Evolutionary conservation across 2,888 invertebrate genomes (phyloP).

Genomic region (Dasysyrphus tricinctus): DNA sequence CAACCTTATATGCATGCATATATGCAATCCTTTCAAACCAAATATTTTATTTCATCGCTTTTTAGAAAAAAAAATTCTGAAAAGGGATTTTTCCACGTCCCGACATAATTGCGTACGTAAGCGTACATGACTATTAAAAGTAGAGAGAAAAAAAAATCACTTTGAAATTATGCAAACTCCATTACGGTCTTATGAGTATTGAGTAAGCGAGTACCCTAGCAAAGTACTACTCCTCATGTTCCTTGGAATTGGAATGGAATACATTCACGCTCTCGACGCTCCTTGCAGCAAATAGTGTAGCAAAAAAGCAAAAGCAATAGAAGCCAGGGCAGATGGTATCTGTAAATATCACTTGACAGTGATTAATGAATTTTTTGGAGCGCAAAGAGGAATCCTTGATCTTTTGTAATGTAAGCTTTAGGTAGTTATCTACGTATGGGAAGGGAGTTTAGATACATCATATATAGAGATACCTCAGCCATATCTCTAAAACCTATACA

Average conservation of each 20-base stretch:
- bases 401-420: conserved; percentile 70
- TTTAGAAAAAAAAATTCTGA: conserved; percentile 19
- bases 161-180: conserved; percentile 74
- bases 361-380: conserved; percentile 76
- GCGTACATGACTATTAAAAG: conserved; percentile 72
- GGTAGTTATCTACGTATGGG: conserved; percentile 13
- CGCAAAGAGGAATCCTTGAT: conserved; percentile 74
- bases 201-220: conserved; percentile 53
- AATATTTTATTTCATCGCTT: conserved; percentile 21
- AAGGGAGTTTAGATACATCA: conserved; percentile 8
- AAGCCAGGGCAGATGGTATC: conserved; percentile 71
- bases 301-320: conserved; percentile 42
- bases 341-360: conserved; percentile 76
- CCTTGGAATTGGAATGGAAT: background rate
- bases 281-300: conserved; percentile 45
- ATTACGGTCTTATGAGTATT: conserved; percentile 70
- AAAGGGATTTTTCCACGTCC: conserved; percentile 72
- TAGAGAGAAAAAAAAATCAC: conserved; percentile 43
- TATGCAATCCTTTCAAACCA: conserved; percentile 27
- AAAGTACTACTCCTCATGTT: conserved; percentile 18
- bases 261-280: background rate
- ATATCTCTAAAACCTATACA: background rate
- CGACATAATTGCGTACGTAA: conserved; percentile 72
- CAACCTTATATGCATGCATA: background rate
- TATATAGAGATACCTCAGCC: background rate